A percentile compares a stretch with the other conserved stretches of the same genome.
phyloP scores from a whole-genome alignment of 2,888 invertebrate genomes.

The Drosophila kanekoi region DNA sequence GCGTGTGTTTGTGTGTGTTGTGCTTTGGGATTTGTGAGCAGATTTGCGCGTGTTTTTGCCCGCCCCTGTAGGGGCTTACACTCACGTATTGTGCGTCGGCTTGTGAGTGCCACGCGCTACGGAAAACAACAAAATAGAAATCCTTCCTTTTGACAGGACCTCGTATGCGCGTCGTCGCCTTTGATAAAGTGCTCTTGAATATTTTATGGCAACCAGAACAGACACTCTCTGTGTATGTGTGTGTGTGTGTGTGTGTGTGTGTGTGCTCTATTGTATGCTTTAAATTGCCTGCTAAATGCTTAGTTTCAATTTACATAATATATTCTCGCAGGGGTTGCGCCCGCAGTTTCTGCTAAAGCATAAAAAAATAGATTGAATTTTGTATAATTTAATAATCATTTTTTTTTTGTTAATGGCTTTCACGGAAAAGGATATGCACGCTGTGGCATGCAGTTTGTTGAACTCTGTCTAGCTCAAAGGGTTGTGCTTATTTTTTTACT shows the following conservation, averaged over 20 bases:
- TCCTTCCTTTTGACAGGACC: slow-evolving; percentile 41
- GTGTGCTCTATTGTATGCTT: slow-evolving; percentile 45
- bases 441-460: slow-evolving; percentile 2
- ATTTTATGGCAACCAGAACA: slow-evolving; percentile 52
- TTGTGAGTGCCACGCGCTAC: slow-evolving; percentile 56
- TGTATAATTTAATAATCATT: slow-evolving; percentile 49
- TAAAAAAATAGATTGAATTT: slow-evolving; percentile 15
- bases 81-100: slow-evolving; percentile 38
- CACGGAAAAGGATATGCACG: neutral
- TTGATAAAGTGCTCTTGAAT: slow-evolving; percentile 70
- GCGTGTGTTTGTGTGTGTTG: slow-evolving; percentile 9
- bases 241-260: slow-evolving; percentile 11
- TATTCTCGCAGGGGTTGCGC: slow-evolving; percentile 54
- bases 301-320: slow-evolving; percentile 73
- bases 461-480: slow-evolving; percentile 4
- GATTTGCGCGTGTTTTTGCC: slow-evolving; percentile 45
- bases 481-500: neutral
- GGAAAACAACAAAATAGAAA: slow-evolving; percentile 19
- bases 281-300: slow-evolving; percentile 60
- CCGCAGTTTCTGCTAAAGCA: slow-evolving; percentile 39
- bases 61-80: slow-evolving; percentile 34
- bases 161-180: slow-evolving; percentile 66
- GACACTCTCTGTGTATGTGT: slow-evolving; percentile 33
- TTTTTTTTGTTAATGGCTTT: neutral
- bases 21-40: slow-evolving; percentile 47